Evolutionary conservation across 2,113 vertebrate species (phyloP).

Genomic region (Callipepla squamata): DNA sequence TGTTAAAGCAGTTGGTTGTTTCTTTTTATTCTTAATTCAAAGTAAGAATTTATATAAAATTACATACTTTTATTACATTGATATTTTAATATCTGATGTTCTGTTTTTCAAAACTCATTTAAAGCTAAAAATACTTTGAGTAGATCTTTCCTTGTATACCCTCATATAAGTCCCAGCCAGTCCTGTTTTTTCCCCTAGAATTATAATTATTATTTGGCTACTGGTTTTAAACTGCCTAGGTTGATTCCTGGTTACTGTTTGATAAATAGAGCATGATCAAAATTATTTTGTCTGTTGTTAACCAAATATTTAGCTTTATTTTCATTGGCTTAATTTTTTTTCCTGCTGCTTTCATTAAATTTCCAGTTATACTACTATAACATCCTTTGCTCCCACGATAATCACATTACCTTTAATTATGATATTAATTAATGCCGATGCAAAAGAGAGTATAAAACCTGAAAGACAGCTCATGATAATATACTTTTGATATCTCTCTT

Average conservation of each 20-base stretch:
- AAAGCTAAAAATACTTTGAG: not conserved
- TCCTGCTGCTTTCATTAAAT: not conserved
- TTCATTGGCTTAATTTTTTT: not conserved
- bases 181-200: not conserved
- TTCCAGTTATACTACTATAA: not conserved
- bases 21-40: not conserved
- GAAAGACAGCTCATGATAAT: not conserved
- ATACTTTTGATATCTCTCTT: not conserved
- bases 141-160: not conserved
- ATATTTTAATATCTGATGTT: not conserved
- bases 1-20: not conserved
- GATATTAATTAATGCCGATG: not conserved
- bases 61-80: not conserved
- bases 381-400: not conserved
- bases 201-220: not conserved
- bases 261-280: not conserved
- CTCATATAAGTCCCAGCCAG: not conserved
- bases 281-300: not conserved
- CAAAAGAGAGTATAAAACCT: not conserved
- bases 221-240: not conserved
- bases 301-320: not conserved
- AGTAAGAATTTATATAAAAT: not conserved
- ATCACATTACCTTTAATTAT: not conserved
- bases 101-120: not conserved
- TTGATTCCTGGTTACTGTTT: not conserved